Base-by-base conservation (phyloP, 2,888 invertebrate species). In the Palloptera scutellata region DNA sequence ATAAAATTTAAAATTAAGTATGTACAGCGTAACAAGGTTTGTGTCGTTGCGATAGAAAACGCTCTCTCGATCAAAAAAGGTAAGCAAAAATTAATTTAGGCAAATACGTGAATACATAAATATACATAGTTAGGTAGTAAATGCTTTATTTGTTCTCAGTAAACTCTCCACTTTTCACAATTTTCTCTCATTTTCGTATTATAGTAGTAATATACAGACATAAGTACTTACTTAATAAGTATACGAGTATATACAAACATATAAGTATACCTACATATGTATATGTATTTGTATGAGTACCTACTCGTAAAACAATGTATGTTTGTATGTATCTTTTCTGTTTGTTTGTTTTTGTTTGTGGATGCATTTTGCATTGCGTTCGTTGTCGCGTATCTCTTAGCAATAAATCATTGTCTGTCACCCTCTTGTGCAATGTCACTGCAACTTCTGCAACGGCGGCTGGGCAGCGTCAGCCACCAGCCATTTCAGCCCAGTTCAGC, bases 361-460 rank as follows among this genome's bases (percentile, higher is more conserved):
- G 6, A 30, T 30, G 30, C 30, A 30, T 30, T 30, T 30, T 30
- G 30, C 30, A 30, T 30, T 30, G 30, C 30, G 30, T 30, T 30
- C 30, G 30, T 30, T 30, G 30, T 30, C 80, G 80, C 77, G 74
- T 81, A 81, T 81, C 80, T 81, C 76, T 75, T 78, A 75, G 78
- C 77, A 76, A 81, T 81, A 81, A 81, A 81, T 81, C 81, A 81
- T 81, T 81, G 81, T 81, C 81, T 81, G 79, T 78, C 81, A 80
- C 80, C 77, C 74, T 76, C 55, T 60, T 71, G 77, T 76, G 79
- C 79, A 79, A 80, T 81, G 81, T 81, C 80, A 80, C 77, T 79
- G 76, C 73, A 76, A 79, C 77, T 72, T 77, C 58, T 42, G 70
- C 72, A 61, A 80, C 73, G 76, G 81, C 81, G 77, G 80, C 80